Conservation (phyloP, 2,888 invertebrate genomes). For the Nysson spinosus region DNA sequence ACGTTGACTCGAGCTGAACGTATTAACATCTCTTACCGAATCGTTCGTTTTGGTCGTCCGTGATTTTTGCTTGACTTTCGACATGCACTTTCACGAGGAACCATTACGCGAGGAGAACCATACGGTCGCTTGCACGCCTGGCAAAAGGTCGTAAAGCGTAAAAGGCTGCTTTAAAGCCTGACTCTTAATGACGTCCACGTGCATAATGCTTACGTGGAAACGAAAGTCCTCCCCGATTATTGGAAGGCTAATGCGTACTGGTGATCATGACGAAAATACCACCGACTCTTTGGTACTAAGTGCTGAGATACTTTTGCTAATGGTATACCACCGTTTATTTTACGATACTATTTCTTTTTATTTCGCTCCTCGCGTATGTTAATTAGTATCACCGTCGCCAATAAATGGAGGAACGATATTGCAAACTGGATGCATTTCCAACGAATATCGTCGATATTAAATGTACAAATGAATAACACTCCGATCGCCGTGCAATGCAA, state of each 20-base stretch:
- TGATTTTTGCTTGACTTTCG: slow-evolving; percentile 45
- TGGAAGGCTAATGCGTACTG: slow-evolving; percentile 50
- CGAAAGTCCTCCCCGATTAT: slow-evolving; percentile 53
- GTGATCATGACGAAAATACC: slow-evolving; percentile 53
- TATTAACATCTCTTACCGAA: too few species aligned
- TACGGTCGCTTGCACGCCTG: slow-evolving; percentile 40
- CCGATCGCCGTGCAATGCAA: too few species aligned
- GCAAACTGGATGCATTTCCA: too few species aligned
- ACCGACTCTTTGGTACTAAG: slow-evolving; percentile 14
- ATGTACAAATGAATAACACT: background rate
- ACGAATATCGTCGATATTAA: too few species aligned
- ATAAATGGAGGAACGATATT: slow-evolving; percentile 24
- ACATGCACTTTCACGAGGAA: slow-evolving; percentile 43
- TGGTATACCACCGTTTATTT: slow-evolving; percentile 37
- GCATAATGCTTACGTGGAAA: slow-evolving; percentile 63
- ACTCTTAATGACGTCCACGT: slow-evolving; percentile 68
- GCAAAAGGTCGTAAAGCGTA: slow-evolving; percentile 71
- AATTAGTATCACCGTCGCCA: slow-evolving; percentile 22
- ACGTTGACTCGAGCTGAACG: slow-evolving; percentile 5
- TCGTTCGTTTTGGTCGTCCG: background rate
- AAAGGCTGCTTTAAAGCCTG: slow-evolving; percentile 71
- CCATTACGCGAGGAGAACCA: slow-evolving; percentile 46
- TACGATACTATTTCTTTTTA: slow-evolving; percentile 26
- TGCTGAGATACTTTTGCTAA: slow-evolving; percentile 51
- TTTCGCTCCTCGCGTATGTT: slow-evolving; percentile 1